Evolutionary conservation across 2,888 invertebrate species (phyloP), one percentile per base, ranked within the genome.

Genomic region (Dorcus parallelipipedus): DNA sequence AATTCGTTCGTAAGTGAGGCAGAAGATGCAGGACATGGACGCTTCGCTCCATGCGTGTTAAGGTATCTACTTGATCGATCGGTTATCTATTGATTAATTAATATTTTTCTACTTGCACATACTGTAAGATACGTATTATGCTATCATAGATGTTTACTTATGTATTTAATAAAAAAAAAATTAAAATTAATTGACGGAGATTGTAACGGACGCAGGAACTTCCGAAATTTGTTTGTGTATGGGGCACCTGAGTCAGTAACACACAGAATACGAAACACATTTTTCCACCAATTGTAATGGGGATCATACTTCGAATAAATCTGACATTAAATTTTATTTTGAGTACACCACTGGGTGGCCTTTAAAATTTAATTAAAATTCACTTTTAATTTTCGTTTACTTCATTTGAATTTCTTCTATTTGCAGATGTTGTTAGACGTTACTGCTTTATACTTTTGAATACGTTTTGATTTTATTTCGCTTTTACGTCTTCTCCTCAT

Each of bases 41-140:
- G 14, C 9, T 38, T 48, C 10, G 49, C 59, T 59, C 59, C 59
- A 52, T 51, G 59, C 40, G 54, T 55, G 59, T 48, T 42, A 59
- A 59, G 59, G 59, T 59, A 59, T 58, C 47, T 49, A 54, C 47
- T 47, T 47, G 47, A 17, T 10, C 17, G 38, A 20, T 59, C 62
- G 59, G 64, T 64, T 59, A 51, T 71, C 72, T 72, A 73, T 71
- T 72, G 62, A 73, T 73, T 73, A 33, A 33, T 33, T 33, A 69
- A 75, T 78, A 78, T 78, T 78, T 78, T 78, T 78, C 76, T 78
- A 78, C 77, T 76, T 76, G 77, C 77, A 77, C 77, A 76, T 74
- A 76, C 67, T 77, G 75, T 77, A 76, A 73, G 65, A 75, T 74
- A 67, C 56, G 54, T 62, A 65, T 64, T 63, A 67, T 71, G 66